Evolutionary conservation across 2,888 invertebrate genomes (phyloP).

Genomic region (Tortrix viridana): DNA sequence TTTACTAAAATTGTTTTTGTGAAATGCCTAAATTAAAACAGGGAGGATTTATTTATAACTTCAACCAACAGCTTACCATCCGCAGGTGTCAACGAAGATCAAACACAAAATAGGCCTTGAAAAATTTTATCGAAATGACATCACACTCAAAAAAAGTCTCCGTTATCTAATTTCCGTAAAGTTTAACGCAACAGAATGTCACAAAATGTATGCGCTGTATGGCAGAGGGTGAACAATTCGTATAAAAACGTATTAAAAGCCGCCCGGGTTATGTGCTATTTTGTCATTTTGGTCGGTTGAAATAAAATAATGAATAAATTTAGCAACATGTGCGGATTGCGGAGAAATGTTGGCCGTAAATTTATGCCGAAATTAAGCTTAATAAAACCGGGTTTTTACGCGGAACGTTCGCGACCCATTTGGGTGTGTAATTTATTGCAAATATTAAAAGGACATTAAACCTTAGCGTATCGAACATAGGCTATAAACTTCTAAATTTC

Average conservation of each 20-base stretch:
- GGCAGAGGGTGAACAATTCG: constrained; percentile 34
- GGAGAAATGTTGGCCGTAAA: constrained; percentile 29
- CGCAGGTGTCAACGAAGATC: no score
- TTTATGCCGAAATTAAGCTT: constrained; percentile 33
- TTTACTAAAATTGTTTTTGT: no score
- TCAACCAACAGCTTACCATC: no score
- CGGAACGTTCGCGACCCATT: background rate
- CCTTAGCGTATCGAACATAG: no score
- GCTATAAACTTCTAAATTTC: no score
- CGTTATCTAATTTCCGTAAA: constrained; percentile 30
- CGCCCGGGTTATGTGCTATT: background rate
- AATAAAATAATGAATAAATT: constrained; percentile 36
- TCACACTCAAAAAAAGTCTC: constrained; percentile 13
- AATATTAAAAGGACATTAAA: background rate
- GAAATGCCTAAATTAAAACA: no score
- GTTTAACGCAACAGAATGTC: constrained; percentile 37
- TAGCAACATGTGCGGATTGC: constrained; percentile 35
- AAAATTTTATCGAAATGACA: constrained; percentile 9
- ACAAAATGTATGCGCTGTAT: constrained; percentile 44
- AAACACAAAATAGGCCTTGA: background rate
- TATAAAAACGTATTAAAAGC: constrained; percentile 10
- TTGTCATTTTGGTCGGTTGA: constrained; percentile 8
- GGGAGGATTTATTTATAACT: no score
- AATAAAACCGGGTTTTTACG: constrained; percentile 25
- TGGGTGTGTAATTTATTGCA: constrained; percentile 1